Base-by-base conservation (phyloP, 1,140 invertebrate species). In the Medauroidea extradentata region DNA sequence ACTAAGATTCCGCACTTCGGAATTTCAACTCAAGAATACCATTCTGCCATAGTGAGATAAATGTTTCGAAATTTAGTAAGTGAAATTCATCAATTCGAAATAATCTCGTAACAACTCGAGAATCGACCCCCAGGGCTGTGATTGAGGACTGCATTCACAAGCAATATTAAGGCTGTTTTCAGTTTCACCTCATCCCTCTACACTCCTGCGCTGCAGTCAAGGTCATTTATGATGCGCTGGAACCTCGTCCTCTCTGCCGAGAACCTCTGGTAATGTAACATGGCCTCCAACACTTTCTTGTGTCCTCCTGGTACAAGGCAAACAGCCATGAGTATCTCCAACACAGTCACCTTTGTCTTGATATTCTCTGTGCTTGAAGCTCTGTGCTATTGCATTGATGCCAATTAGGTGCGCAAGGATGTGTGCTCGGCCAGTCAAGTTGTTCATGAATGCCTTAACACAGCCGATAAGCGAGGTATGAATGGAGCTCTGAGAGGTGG, bases 101-200 rank as follows among this genome's bases (percentile, higher is more conserved):
- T n/a, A n/a, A n/a, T n/a, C n/a, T n/a, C n/a, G n/a, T n/a, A n/a
- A n/a, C n/a, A n/a, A n/a, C n/a, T n/a, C n/a, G n/a, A n/a, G n/a
- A n/a, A n/a, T n/a, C n/a, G n/a, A n/a, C n/a, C n/a, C n/a, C n/a
- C n/a, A n/a, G n/a, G n/a, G n/a, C 96, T 96, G 69, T 96, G 98
- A 74, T 95, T 96, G 2, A 99, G 78, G 0, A 98, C 90, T 2
- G 96, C 96, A 73, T 99, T 99, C 34, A 99, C 86, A 66, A 99
- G 96, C 1, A 93, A 97, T 94, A 99, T 97, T 48, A 98, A 91
- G 4, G 95, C 95, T 0, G 95, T 98, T 78, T 98, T 97, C 0
- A 98, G 73, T 18, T 87, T 89, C 3, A 97, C 82, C 73, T 96
- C 94, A 58, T 96, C 93, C 56, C 87, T 81, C 69, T 94, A 94